Conservation (phyloP, 2,797 vertebrate species). For the Leptodactylus fallax region DNA sequence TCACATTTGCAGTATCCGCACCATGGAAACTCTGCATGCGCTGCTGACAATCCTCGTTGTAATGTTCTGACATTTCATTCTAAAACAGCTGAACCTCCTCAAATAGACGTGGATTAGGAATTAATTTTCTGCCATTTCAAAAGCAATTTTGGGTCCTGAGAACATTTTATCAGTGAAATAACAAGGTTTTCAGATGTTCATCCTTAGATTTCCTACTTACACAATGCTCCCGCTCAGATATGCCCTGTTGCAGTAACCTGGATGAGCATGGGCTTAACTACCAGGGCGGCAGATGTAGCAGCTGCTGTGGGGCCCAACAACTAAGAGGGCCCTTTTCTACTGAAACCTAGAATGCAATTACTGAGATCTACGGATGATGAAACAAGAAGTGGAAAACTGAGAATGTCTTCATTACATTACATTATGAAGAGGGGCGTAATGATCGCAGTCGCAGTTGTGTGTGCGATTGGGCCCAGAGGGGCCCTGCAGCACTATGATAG, state of each 20-base stretch:
- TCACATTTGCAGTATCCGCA: background rate
- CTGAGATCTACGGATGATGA: too few species aligned
- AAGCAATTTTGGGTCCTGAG: conserved; percentile 40
- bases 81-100: conserved; percentile 32
- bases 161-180: conserved; percentile 50
- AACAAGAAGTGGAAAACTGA: too few species aligned
- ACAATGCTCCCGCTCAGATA: background rate
- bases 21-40: background rate
- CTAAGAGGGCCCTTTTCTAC: too few species aligned
- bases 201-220: background rate
- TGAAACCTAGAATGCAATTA: too few species aligned
- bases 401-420: too few species aligned
- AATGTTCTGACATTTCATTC: conserved; percentile 39
- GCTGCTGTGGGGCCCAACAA: too few species aligned
- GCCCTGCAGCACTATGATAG: too few species aligned
- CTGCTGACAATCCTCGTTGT: background rate
- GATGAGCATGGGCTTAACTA: too few species aligned
- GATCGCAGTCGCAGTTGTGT: too few species aligned
- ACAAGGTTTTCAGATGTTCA: background rate
- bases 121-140: conserved; percentile 55
- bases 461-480: too few species aligned
- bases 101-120: conserved; percentile 44
- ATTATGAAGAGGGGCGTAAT: too few species aligned
- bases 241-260: background rate
- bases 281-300: too few species aligned